phyloP scores from a whole-genome alignment of 1,140 invertebrate genomes.

The Drosophila tsacasi region DNA sequence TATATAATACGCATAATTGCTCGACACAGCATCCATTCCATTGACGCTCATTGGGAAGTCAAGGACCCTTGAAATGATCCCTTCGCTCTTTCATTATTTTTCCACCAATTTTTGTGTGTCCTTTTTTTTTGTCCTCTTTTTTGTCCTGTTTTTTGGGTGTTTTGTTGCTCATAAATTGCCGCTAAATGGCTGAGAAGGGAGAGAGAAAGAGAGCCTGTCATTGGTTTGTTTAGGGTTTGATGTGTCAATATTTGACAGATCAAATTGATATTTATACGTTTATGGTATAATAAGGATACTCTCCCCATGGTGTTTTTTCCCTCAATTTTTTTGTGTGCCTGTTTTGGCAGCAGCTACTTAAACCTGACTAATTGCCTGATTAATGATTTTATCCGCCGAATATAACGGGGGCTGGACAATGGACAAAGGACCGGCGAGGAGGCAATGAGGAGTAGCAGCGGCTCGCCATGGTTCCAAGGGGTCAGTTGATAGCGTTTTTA shows the following conservation, averaged over 20 bases:
- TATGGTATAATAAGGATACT: slow-evolving; percentile 57
- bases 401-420: slow-evolving; percentile 14
- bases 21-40: slow-evolving; percentile 69
- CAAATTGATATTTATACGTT: slow-evolving; percentile 82
- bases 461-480: neutral
- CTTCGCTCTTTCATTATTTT: slow-evolving; percentile 56
- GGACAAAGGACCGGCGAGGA: neutral
- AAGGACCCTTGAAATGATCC: slow-evolving; percentile 84
- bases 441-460: neutral
- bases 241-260: slow-evolving; percentile 84
- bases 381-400: slow-evolving; percentile 48
- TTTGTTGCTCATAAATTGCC: slow-evolving; percentile 83
- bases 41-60: slow-evolving; percentile 76
- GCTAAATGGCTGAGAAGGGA: slow-evolving; percentile 60
- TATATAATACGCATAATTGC: slow-evolving; percentile 82
- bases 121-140: slow-evolving; percentile 65
- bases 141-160: slow-evolving; percentile 70
- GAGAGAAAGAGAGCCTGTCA: slow-evolving; percentile 51
- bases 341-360: slow-evolving; percentile 48
- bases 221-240: slow-evolving; percentile 84
- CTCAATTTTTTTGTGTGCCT: slow-evolving; percentile 3
- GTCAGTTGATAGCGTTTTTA: slow-evolving; percentile 1
- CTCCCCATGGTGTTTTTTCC: slow-evolving; percentile 1
- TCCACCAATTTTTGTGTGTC: slow-evolving; percentile 48
- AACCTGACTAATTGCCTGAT: slow-evolving; percentile 72